phyloP scores from a whole-genome alignment of 2,113 vertebrate genomes.

The Tricholaema leucomelas region DNA sequence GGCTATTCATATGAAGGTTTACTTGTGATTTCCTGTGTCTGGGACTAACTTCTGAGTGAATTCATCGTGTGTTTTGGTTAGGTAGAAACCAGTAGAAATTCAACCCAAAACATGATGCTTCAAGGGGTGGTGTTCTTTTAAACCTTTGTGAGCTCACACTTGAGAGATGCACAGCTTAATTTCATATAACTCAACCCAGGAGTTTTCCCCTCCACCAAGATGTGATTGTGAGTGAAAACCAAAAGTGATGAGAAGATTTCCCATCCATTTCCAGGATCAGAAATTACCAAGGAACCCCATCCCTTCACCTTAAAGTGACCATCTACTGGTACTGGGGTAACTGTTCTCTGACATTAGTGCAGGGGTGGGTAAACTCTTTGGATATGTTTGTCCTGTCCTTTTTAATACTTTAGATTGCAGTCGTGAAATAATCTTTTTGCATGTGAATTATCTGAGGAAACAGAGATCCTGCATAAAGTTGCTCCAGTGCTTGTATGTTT shows the following conservation, averaged over 20 bases:
- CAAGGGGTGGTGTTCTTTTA: background rate
- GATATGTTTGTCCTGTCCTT: background rate
- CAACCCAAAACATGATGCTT: background rate
- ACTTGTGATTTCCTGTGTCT: background rate
- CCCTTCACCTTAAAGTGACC: background rate
- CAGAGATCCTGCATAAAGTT: constrained; percentile 29
- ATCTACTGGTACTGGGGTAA: constrained; percentile 24
- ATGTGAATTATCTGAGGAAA: background rate
- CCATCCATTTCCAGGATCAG: background rate
- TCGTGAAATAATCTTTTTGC: constrained; percentile 36
- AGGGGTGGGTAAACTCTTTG: background rate
- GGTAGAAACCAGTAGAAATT: background rate
- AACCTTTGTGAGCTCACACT: background rate
- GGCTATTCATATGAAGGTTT: background rate
- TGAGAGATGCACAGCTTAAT: background rate
- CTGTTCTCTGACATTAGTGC: background rate
- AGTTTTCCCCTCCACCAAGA: background rate
- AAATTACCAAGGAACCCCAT: background rate
- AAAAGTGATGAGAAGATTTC: background rate
- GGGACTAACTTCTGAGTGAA: constrained; percentile 1
- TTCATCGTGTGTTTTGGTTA: background rate
- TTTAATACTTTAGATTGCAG: background rate
- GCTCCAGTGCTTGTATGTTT: constrained; percentile 30
- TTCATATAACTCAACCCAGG: background rate
- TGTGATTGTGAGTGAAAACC: background rate